phyloP scores from a whole-genome alignment of 2,797 vertebrate species.

The Bucorvus abyssinicus region DNA sequence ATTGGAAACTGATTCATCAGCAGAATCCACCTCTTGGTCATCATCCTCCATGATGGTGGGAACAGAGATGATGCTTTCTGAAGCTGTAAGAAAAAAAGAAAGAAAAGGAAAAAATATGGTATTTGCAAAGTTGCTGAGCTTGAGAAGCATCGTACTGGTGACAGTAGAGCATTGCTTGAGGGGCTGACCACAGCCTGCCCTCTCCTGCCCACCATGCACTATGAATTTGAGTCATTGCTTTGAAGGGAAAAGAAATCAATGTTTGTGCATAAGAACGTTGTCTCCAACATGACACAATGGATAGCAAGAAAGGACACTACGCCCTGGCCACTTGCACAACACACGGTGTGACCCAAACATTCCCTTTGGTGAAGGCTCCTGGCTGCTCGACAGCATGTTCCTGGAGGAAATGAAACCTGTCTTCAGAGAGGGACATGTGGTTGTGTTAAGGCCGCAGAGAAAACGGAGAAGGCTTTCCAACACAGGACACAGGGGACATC shows the following conservation, averaged over 20 bases:
- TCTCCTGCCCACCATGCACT: neutral
- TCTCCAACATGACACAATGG: neutral
- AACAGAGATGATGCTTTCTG: slow-evolving; percentile 86
- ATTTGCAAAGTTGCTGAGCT: slow-evolving; percentile 22
- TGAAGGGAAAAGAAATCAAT: neutral
- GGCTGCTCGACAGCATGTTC: neutral
- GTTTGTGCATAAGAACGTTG: neutral
- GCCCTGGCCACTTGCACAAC: neutral
- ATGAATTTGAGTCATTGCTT: neutral
- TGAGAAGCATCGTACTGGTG: neutral
- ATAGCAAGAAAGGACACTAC: neutral
- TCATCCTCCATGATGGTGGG: slow-evolving; percentile 89
- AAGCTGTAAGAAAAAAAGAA: slow-evolving; percentile 75
- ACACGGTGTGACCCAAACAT: neutral
- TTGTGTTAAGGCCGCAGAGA: neutral
- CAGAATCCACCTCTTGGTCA: slow-evolving; percentile 93
- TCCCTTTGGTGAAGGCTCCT: slow-evolving; percentile 1
- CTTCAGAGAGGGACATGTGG: neutral
- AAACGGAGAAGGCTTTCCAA: slow-evolving; percentile 16
- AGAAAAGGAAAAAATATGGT: neutral
- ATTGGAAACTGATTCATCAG: slow-evolving; percentile 90
- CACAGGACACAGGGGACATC: slow-evolving; percentile 7
- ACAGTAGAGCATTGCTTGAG: neutral
- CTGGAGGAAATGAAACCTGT: slow-evolving; percentile 15
- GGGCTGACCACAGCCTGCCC: neutral